Evolutionary conservation across 2,888 invertebrate genomes (phyloP).

Genomic region (Plebejus argus): DNA sequence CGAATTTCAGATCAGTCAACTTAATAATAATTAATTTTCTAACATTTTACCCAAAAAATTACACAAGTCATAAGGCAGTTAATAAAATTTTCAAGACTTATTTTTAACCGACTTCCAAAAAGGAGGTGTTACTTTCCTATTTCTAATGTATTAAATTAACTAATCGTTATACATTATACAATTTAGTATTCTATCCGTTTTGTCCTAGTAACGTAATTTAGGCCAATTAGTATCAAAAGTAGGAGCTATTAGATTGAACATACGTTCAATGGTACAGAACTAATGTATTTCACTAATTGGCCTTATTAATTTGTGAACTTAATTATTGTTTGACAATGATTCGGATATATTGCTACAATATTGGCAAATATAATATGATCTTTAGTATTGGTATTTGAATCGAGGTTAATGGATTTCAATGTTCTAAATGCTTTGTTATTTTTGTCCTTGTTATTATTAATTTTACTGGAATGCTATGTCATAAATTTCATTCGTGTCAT

Average conservation of each 20-base stretch:
- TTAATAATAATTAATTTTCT: no score
- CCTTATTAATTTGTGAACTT: constrained; percentile 2
- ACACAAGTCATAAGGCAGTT: no score
- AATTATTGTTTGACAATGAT: constrained; percentile 28
- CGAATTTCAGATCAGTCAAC: no score
- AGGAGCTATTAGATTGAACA: not conserved
- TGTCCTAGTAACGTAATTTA: not conserved
- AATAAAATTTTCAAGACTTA: no score
- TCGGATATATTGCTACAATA: not conserved
- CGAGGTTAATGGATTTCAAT: not conserved
- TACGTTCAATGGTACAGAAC: not conserved
- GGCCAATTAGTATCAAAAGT: not conserved
- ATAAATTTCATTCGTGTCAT: not conserved
- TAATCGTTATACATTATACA: no score
- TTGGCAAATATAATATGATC: not conserved
- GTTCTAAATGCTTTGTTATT: not conserved
- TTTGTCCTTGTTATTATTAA: not conserved
- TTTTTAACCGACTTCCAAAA: no score
- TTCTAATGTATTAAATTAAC: no score
- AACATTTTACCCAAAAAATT: no score
- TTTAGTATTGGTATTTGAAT: not conserved
- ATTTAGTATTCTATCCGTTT: not conserved
- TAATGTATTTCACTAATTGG: constrained; percentile 11
- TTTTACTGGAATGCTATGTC: not conserved
- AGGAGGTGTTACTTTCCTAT: no score